Percentiles rank a stretch among this genome's conserved stretches.
Conservation (phyloP, 1,140 invertebrate genomes). For the Ceratosolen solmsi region DNA sequence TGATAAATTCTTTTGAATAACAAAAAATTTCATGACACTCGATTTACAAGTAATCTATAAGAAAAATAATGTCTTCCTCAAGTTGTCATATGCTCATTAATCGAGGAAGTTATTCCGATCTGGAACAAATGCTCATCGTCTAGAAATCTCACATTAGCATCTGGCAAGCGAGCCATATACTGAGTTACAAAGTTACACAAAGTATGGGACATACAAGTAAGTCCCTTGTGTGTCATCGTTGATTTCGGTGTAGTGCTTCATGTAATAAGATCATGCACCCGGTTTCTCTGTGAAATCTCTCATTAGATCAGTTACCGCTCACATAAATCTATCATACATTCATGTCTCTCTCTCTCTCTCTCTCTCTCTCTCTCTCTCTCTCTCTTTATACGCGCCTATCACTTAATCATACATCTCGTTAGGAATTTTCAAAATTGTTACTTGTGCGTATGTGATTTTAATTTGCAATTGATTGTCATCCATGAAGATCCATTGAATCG, state of each 20-base stretch:
- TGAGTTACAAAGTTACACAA: too few species aligned
- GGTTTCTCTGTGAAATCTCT: not conserved
- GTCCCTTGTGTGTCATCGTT: not conserved
- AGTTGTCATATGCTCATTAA: not conserved
- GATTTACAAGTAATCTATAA: not conserved
- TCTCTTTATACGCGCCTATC: too few species aligned
- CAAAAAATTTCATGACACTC: not conserved
- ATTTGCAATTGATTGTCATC: too few species aligned
- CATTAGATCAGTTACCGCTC: not conserved
- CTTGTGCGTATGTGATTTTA: too few species aligned
- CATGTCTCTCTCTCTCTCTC: too few species aligned
- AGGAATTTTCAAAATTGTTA: too few species aligned
- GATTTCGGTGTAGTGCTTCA: conserved; percentile 26
- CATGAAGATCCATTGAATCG: too few species aligned
- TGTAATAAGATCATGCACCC: not conserved
- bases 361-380: too few species aligned
- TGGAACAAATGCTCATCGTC: not conserved
- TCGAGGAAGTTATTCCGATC: not conserved
- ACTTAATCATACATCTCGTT: too few species aligned
- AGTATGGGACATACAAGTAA: not conserved
- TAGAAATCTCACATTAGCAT: not conserved
- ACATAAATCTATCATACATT: not conserved
- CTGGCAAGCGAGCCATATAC: conserved; percentile 35
- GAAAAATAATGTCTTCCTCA: conserved; percentile 9
- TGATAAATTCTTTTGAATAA: too few species aligned